A percentile compares a stretch with the other conserved stretches of the same genome.
Conservation (phyloP, 2,113 vertebrate genomes). For the Ariopsis seemanni region DNA sequence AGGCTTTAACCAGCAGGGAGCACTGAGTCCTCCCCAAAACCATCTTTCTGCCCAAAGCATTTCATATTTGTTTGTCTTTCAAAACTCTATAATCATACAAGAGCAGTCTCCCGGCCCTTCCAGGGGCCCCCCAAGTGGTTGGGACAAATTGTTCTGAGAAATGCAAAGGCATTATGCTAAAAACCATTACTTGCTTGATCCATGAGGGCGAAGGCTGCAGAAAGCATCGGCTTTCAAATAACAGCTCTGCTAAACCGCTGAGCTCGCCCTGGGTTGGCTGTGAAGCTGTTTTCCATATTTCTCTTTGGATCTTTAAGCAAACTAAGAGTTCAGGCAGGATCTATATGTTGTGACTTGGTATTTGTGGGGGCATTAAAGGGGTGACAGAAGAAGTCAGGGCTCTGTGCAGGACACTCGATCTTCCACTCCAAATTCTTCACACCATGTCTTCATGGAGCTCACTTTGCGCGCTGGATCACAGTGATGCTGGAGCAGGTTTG, state of each 20-base stretch:
- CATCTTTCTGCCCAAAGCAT: background rate
- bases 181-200: background rate
- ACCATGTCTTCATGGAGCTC: background rate
- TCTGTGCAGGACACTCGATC: background rate
- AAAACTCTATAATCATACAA: background rate
- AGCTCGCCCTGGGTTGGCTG: background rate
- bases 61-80: background rate
- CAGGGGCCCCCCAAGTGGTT: background rate
- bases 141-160: background rate
- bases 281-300: background rate
- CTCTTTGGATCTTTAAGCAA: background rate
- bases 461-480: background rate
- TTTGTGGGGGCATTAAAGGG: background rate
- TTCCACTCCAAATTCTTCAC: background rate
- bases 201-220: background rate
- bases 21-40: background rate
- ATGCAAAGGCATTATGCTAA: background rate
- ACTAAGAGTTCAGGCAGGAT: background rate
- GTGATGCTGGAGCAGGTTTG: background rate
- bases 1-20: conserved; percentile 55
- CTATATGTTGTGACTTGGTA: background rate
- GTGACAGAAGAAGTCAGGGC: background rate
- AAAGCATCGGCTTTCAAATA: background rate
- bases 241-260: background rate
- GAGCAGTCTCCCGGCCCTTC: background rate